A percentile compares a stretch with the other conserved stretches of the same genome.
phyloP scores from a whole-genome alignment of 2,888 invertebrate species.

The Scotopteryx bipunctaria region DNA sequence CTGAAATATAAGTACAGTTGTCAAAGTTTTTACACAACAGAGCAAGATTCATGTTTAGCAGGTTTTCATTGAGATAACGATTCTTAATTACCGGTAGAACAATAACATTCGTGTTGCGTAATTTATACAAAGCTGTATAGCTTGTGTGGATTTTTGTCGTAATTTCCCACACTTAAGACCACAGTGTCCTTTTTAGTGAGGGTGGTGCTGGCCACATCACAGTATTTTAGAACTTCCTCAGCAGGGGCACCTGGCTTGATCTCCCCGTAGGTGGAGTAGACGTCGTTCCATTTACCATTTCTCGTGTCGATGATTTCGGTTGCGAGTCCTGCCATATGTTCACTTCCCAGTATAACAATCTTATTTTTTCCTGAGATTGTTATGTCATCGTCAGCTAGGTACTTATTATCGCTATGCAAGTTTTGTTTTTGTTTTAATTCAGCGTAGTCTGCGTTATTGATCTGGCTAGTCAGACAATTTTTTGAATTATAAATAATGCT shows the following conservation, averaged over 20 bases:
- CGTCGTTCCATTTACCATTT: too few relatives aligned
- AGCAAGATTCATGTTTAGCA: not conserved
- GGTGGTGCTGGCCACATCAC: not conserved
- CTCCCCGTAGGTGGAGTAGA: too few relatives aligned
- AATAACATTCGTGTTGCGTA: not conserved
- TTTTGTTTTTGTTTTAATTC: not conserved
- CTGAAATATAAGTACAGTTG: not conserved
- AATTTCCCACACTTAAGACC: not conserved
- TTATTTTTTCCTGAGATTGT: too few relatives aligned
- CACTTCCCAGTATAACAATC: too few relatives aligned
- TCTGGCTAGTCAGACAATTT: not conserved
- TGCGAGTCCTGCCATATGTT: too few relatives aligned
- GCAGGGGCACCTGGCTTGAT: not conserved
- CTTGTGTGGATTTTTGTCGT: not conserved
- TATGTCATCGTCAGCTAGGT: not conserved
- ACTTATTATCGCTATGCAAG: too few relatives aligned
- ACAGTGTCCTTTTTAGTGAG: not conserved
- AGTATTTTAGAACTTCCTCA: not conserved
- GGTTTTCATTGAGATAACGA: not conserved
- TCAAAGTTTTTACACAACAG: too few relatives aligned
- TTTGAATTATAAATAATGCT: not conserved
- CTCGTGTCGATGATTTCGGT: too few relatives aligned
- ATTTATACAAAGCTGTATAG: not conserved
- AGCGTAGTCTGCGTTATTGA: not conserved
- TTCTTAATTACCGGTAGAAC: not conserved